Evolutionary conservation across 2,888 invertebrate genomes (phyloP), one percentile per base, ranked within the genome.

Genomic region (Dolichopus griseipennis): DNA sequence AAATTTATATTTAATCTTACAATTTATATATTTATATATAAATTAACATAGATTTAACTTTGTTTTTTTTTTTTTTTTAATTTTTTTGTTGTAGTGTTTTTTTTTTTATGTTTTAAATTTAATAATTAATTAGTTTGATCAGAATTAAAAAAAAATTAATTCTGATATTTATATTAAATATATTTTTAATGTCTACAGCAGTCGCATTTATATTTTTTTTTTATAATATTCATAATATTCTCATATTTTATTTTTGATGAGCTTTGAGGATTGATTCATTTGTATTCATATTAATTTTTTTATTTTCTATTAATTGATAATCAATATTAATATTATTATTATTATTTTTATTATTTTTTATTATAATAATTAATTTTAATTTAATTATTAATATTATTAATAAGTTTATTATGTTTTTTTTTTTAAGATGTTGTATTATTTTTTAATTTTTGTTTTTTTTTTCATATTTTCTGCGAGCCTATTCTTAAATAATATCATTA

Each of bases 161-260:
- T 52, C 52, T 52, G 52, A 52, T 52, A 52, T 52, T 41, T 18
- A 18, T 52, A 52, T 52, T 52, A 52, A 52, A 52, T 62, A 27
- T 27, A 62, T 22, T 34, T 64, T 33, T 64, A 64, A 34, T 64
- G 64, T 64, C 64, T 64, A 64, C 64, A 64, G 64, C 64, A 64
- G 64, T 64, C 64, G 64, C 64, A 64, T 34, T 64, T 52, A 52
- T 52, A 52, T 52, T 37, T 37, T 37, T 37, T 37, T 37, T 37
- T 37, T 52, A 12, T 52, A 37, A 37, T 37, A 52, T 52, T 52
- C 52, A 52, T 52, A 52, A 52, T 52, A 52, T 52, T 52, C 52
- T 52, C 52, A 52, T 52, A 10, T 52, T 52, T 52, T 6, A 18
- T 52, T 52, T 52, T 52, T 52, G 52, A 52, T 52, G 52, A 52